Base-by-base conservation (phyloP, 2,797 vertebrate species). In the Eptatretus atami region DNA sequence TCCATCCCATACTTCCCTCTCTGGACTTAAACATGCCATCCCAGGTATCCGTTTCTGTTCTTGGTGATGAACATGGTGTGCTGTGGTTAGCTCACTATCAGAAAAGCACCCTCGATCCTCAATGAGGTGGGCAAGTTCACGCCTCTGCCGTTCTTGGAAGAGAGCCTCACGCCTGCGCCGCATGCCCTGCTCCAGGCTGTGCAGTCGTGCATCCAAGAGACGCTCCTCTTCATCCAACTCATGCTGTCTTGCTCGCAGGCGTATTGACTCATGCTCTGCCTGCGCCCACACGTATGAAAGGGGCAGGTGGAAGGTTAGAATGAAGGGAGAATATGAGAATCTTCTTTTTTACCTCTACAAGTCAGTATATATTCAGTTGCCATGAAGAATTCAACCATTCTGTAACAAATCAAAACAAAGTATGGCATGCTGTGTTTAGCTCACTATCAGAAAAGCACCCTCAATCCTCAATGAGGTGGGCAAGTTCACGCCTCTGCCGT, bases 161-260 rank as follows among this genome's bases (percentile, higher is more conserved):
- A 93, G 75, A 1, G 88, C 88, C 71, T 96, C 92, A 68, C 96
- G 96, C 65, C 92, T 83, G 65, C 93, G 90, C 12, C 80, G 83
- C 69, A 99, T 99, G 63, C 92, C 92, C 64, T 93, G 72, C 73
- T 99, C 92, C 70, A 99, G 74, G 73, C 87, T 94, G 66, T 93
- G 87, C 67, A 99, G 75, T 72, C 92, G 96, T 63, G 92, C 92
- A 3, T 99, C 92, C 1, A 99, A 96, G 75, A 96, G 90, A 72
- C 95, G 96, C 73, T 99, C 92, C 69, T 99, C 92, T 69, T 99
- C 90, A 1, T 99, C 92, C 67, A 99, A 75, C 72, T 96, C 88
- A 0, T 84, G 85, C 73, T 99, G 92, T 72, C 96, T 90, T 74
- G 95, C 96, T 64, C 92, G 81, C 65, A 99, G 79, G 73, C 96